Base-by-base conservation (phyloP, 2,797 vertebrate species). In the Eremophila alpestris region DNA sequence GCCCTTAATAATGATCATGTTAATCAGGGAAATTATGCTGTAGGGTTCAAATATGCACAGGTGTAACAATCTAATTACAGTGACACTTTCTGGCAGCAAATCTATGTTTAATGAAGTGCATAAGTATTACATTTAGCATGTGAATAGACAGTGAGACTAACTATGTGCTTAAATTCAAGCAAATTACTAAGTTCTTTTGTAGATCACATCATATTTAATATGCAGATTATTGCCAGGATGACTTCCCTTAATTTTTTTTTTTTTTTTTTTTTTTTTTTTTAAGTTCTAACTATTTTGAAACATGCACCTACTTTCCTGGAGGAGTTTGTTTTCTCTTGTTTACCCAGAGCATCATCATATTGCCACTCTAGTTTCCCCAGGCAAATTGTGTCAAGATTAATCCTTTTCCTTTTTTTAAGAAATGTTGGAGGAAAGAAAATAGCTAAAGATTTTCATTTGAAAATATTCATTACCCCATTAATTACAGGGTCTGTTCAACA, bases 141-240 rank as follows among this genome's bases (percentile, higher is more conserved):
- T 81, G 51, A 95, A 88, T 76, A 89, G 93, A 62, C 46, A 56
- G 19, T 75, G 75, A 87, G 32, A 88, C 36, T 75, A 89, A 80
- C 52, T 1, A 1, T 49, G 34, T 86, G 15, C 52, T 58, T 75
- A 32, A 95, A 85, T 23, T 64, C 43, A 86, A 95, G 64, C 9
- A 92, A 80, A 83, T 80, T 49, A 40, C 41, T 63, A 59, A 26
- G 5, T 80, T 70, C 23, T 38, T 74, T 71, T 45, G 21, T 62
- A 80, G 49, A 52, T 48, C 20, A 45, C 13, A 3, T 55, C 24
- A 55, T 38, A 51, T 5, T 75, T 91, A 78, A 62, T 71, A 64
- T 45, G 32, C n/a, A 87, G 55, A 78, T 74, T 77, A 67, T 27
- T 59, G 36, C 26, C 11, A 59, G 48, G 46, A 56, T 62, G 30